These are phyloP conservation scores for Excalfactoria chinensis DNA, from an alignment of 2,113 vertebrate species.

Conservation along the genomic window DNA sequence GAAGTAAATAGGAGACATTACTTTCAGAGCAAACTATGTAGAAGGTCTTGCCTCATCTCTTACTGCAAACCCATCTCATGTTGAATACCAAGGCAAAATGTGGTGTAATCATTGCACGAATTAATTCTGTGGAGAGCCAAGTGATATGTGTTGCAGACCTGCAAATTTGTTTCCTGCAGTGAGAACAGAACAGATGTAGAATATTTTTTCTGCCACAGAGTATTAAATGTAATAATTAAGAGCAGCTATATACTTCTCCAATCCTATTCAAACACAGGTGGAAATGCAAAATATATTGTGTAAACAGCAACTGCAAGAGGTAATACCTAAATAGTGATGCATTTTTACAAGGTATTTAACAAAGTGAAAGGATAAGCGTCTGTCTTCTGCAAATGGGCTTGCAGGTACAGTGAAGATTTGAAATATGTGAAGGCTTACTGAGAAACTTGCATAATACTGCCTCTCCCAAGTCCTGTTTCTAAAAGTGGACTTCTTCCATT, in stretches of 20 bases:
- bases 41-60: neutral
- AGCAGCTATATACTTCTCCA: neutral
- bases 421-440: neutral
- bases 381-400: slow-evolving; percentile 5
- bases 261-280: neutral
- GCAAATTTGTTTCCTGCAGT: neutral
- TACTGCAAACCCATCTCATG: neutral
- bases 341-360: slow-evolving; percentile 34
- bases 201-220: neutral
- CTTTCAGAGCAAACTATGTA: neutral
- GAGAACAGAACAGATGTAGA: neutral
- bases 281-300: neutral
- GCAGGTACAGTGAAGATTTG: neutral
- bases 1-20: too few relatives aligned
- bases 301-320: neutral
- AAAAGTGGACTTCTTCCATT: neutral
- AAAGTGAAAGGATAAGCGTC: neutral
- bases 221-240: neutral
- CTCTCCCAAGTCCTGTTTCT: neutral
- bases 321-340: neutral
- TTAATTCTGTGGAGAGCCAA: neutral
- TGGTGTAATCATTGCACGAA: neutral
- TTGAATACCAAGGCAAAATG: neutral
- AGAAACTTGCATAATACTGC: neutral
- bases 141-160: neutral